Evolutionary conservation across 2,797 vertebrate genomes (phyloP).

Genomic region (Hylomyscus alleni): DNA sequence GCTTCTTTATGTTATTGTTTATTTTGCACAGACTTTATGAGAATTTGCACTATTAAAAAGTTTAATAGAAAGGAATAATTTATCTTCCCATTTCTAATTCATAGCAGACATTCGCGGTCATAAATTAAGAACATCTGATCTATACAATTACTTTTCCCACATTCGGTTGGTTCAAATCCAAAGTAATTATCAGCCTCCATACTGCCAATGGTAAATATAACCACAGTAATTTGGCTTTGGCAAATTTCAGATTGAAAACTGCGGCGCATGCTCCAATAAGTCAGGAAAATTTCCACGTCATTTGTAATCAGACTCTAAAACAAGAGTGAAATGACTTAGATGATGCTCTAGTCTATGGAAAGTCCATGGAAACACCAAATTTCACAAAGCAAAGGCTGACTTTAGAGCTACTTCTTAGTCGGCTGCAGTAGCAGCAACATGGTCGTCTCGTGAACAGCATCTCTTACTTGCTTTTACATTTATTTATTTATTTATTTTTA

Average conservation of each 20-base stretch:
- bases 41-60: constrained; percentile 7
- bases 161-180: neutral
- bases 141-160: neutral
- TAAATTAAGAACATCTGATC: neutral
- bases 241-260: neutral
- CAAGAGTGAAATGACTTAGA: neutral
- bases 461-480: constrained; percentile 11
- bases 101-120: neutral
- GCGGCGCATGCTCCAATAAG: neutral
- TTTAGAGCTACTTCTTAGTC: constrained; percentile 20
- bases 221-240: neutral
- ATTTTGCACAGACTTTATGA: neutral
- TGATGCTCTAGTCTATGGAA: neutral
- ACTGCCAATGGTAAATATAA: neutral
- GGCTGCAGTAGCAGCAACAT: neutral
- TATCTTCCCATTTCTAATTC: constrained; percentile 28
- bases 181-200: neutral
- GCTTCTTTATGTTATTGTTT: constrained; percentile 26
- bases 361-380: neutral
- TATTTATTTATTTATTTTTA: no score
- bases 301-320: constrained; percentile 9
- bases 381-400: constrained; percentile 33
- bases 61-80: constrained; percentile 25
- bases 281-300: neutral
- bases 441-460: neutral